Base-by-base conservation (phyloP, 2,888 invertebrate species). In the Eutolmus rufibarbis region DNA sequence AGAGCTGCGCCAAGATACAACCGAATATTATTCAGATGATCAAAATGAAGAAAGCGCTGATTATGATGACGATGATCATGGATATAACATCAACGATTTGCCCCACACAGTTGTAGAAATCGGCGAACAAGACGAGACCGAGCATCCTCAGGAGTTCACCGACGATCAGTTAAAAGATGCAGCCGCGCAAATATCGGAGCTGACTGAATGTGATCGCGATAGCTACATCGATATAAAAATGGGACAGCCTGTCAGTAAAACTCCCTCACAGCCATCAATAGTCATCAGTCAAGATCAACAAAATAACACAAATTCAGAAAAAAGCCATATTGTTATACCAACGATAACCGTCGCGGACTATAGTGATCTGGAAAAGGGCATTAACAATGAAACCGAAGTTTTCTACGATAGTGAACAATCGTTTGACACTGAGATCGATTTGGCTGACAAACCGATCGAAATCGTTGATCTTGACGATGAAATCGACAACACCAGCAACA, bases 261-360 rank as follows among this genome's bases (percentile, higher is more conserved):
- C 89, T 88, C 81, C 66, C n/a, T 66, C 84, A 19, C 31, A 66
- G 66, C n/a, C 84, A 40, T 40, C 84, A 34, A 34, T n/a, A 40
- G 40, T 12, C 34, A 66, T 34, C n/a, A 28, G 28, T 4, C 31
- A 40, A 57, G 23, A 66, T 23, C 74, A 57, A 57, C 43, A 43
- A 66, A 84, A 37, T 84, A 66, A 12, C 1, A 66, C 4, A 34
- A 57, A 84, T 37, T 66, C 40, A 37, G 43, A 37, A 40, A 57
- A 40, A 66, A 37, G n/a, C 16, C 14, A 34, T 34, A 23, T 79
- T 23, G 23, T 90, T 74, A 89, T 92, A 89, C 92, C 92, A 76
- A 91, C 89, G 87, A 92, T 92, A 82, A 91, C 91, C 0, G 91
- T 92, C 5, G 90, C 90, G 1, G 92, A 92, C 87, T 92, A 91